A percentile compares a stretch with the other conserved stretches of the same genome.
phyloP scores from a whole-genome alignment of 2,797 vertebrate species.

The Halcyon chelicuti region DNA sequence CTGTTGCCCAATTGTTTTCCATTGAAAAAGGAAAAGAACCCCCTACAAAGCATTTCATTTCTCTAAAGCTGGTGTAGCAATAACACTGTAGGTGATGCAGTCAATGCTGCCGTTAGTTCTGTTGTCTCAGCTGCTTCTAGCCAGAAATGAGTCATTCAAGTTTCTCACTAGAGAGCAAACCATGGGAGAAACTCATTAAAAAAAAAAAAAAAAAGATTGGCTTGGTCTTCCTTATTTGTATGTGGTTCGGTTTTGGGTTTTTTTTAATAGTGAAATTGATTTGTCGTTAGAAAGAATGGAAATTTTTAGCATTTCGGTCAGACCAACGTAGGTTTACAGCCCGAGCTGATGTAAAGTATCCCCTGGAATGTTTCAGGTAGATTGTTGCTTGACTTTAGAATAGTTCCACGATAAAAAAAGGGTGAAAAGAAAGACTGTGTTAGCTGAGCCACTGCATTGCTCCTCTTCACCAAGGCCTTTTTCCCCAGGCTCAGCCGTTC shows the following conservation, averaged over 20 bases:
- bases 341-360: neutral
- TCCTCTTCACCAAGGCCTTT: neutral
- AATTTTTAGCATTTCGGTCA: neutral
- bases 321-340: rapidly evolving
- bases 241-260: neutral
- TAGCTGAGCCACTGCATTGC: neutral
- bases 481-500: neutral
- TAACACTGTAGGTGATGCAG: neutral
- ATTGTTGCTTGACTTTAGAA: neutral
- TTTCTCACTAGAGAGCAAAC: constrained; percentile 1
- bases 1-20: neutral
- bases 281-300: neutral
- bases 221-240: neutral
- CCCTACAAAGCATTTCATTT: neutral
- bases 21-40: neutral
- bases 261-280: neutral
- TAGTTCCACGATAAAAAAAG: neutral
- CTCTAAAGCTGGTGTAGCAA: neutral
- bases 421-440: neutral
- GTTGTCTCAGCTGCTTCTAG: constrained; percentile 4
- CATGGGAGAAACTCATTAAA: neutral
- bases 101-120: neutral
- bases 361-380: neutral
- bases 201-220: neutral
- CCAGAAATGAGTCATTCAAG: constrained; percentile 9